A percentile compares a stretch with the other conserved stretches of the same genome.
phyloP scores from a whole-genome alignment of 2,113 vertebrate species.

The Archilochus colubris region DNA sequence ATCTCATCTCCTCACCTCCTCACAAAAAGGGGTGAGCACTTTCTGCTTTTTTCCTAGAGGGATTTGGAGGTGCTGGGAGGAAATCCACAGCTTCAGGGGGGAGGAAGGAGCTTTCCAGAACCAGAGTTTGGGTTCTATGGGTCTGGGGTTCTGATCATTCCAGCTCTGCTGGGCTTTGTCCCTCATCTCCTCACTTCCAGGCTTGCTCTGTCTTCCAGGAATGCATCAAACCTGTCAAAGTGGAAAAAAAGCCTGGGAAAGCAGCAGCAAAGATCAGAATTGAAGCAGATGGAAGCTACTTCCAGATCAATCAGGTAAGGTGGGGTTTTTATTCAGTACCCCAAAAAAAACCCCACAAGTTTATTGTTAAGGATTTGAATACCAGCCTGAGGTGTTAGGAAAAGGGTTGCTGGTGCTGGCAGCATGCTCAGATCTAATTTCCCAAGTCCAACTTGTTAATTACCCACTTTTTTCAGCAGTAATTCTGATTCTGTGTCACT shows the following conservation, averaged over 20 bases:
- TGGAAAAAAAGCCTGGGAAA: slow-evolving; percentile 85
- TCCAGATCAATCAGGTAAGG: slow-evolving; percentile 87
- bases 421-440: accelerated
- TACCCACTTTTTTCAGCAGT: not conserved
- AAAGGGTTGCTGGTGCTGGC: not conserved
- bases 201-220: slow-evolving; percentile 75
- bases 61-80: not conserved
- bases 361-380: not conserved
- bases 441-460: not conserved
- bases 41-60: not conserved
- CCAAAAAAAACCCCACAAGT: not conserved
- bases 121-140: not conserved
- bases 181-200: not conserved
- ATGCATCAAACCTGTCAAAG: slow-evolving; percentile 90
- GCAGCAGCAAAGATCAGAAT: slow-evolving; percentile 90
- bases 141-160: too few species aligned
- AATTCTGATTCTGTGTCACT: not conserved
- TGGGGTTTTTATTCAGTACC: not conserved
- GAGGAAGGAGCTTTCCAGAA: accelerated
- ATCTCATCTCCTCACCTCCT: not conserved
- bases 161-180: not conserved
- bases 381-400: not conserved
- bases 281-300: slow-evolving; percentile 91
- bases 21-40: not conserved
- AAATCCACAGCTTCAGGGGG: not conserved